phyloP scores from a whole-genome alignment of 2,113 vertebrate species.

The Acrocephalus arundinaceus region DNA sequence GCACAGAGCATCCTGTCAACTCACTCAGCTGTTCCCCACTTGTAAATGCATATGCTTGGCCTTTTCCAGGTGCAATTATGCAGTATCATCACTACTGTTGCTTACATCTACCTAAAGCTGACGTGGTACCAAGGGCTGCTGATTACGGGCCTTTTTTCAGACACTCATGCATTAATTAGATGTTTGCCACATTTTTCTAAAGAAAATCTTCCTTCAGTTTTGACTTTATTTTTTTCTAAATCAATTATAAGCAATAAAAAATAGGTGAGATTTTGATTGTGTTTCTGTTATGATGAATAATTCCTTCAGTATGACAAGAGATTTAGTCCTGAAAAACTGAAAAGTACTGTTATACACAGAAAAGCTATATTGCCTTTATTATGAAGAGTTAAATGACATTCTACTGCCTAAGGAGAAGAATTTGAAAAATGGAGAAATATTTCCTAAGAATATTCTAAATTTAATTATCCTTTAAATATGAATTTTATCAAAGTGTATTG shows the following conservation, averaged over 20 bases:
- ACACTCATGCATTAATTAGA: neutral
- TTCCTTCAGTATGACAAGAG: neutral
- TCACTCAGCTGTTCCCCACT: neutral
- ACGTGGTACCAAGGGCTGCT: neutral
- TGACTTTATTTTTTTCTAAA: neutral
- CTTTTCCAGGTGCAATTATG: neutral
- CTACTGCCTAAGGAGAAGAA: neutral
- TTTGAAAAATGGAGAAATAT: neutral
- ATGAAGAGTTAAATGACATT: neutral
- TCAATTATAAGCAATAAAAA: neutral
- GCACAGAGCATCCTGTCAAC: neutral
- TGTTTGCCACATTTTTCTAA: neutral
- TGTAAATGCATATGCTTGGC: neutral
- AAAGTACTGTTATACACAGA: neutral
- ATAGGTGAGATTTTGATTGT: neutral
- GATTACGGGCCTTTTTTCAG: neutral
- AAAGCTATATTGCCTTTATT: neutral
- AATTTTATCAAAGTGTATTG: neutral
- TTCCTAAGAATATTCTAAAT: neutral
- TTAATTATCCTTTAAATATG: neutral
- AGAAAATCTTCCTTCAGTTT: neutral
- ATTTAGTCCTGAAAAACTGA: neutral
- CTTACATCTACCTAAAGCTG: neutral
- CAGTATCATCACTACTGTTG: neutral
- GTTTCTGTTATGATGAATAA: neutral